Conservation (phyloP, 2,888 invertebrate genomes). For the Myopa testacea region DNA sequence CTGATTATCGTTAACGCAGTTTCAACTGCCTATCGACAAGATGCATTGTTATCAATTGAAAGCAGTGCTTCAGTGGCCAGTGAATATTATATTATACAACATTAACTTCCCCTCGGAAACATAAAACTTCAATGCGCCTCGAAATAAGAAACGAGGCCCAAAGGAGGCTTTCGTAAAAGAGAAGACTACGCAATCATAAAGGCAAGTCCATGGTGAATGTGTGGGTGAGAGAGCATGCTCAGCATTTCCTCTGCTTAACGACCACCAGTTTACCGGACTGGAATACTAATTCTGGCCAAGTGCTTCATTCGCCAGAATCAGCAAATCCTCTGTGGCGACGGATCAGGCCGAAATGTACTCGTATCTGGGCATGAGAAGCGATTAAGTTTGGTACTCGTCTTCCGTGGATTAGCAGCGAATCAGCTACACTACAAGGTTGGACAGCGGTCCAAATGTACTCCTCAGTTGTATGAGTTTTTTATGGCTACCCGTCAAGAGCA, state of each 20-base stretch:
- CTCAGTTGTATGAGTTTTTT: neutral
- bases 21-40: no score
- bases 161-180: no score
- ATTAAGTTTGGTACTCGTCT: conserved; percentile 62
- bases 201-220: neutral
- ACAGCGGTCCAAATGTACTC: conserved; percentile 40
- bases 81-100: no score
- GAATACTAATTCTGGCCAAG: conserved; percentile 49
- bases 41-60: no score
- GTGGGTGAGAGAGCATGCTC: neutral
- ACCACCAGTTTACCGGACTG: conserved; percentile 43
- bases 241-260: conserved; percentile 49
- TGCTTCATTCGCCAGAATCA: conserved; percentile 6
- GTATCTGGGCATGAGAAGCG: conserved; percentile 51
- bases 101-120: no score
- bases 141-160: no score
- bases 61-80: no score
- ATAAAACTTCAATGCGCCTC: no score
- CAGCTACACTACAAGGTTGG: conserved; percentile 13
- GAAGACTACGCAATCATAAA: no score
- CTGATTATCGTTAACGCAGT: no score
- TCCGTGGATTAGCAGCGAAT: conserved; percentile 2
- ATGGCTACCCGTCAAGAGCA: neutral
- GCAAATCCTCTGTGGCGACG: conserved; percentile 1
- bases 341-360: conserved; percentile 19